Conservation (phyloP, 2,888 invertebrate species). For the Aethes cnicana region DNA sequence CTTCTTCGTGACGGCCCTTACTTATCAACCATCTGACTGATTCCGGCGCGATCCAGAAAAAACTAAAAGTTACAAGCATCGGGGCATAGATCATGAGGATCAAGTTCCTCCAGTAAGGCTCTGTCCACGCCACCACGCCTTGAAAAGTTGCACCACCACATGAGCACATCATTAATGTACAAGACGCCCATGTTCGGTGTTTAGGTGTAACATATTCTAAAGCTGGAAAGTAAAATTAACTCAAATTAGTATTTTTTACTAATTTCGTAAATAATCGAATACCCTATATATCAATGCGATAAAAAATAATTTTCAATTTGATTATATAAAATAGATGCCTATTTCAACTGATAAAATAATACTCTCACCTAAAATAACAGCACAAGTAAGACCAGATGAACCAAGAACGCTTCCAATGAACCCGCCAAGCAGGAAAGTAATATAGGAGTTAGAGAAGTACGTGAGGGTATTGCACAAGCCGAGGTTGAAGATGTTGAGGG, state of each 20-base stretch:
- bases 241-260: neutral
- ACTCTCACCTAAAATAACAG: slow-evolving; percentile 2
- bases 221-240: neutral
- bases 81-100: neutral
- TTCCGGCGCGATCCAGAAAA: slow-evolving; percentile 1
- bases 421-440: neutral
- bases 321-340: neutral
- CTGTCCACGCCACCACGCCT: neutral
- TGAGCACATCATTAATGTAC: neutral
- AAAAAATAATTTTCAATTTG: neutral
- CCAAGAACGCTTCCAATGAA: neutral
- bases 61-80: neutral
- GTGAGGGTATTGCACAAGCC: neutral
- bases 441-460: neutral
- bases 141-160: neutral
- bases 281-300: neutral
- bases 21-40: slow-evolving; percentile 7
- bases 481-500: slow-evolving; percentile 56
- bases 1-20: neutral
- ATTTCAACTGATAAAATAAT: neutral
- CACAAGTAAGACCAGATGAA: neutral
- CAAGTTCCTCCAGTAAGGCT: slow-evolving; percentile 2
- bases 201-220: neutral
- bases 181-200: neutral
- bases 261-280: neutral